phyloP scores from a whole-genome alignment of 2,113 vertebrate species.

The Urocolius indicus region DNA sequence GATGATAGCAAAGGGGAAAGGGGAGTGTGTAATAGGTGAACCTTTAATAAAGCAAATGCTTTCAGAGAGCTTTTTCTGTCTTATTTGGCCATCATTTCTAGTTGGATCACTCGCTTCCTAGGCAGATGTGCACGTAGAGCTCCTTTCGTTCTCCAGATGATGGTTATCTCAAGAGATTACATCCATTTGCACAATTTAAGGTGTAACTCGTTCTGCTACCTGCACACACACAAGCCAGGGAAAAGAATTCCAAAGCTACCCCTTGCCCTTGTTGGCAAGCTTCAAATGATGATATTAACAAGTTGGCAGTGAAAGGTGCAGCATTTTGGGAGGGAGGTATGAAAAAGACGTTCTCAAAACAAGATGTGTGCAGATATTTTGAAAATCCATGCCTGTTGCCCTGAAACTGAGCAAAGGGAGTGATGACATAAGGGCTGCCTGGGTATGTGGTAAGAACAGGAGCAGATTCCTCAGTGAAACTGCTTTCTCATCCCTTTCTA shows the following conservation, averaged over 20 bases:
- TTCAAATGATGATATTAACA: not conserved
- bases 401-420: not conserved
- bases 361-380: not conserved
- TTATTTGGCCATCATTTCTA: not conserved
- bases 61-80: not conserved
- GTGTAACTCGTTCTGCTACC: not conserved
- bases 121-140: not conserved
- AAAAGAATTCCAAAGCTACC: not conserved
- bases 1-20: not conserved
- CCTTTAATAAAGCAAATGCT: not conserved
- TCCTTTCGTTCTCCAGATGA: not conserved
- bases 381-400: not conserved
- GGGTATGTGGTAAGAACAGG: not conserved
- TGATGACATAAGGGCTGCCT: not conserved
- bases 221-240: fast-evolving
- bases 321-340: not conserved
- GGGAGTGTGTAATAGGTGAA: not conserved
- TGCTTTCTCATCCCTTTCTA: not conserved
- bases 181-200: not conserved
- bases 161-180: not conserved
- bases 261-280: not conserved
- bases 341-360: not conserved
- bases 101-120: not conserved
- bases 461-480: not conserved
- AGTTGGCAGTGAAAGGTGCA: not conserved